Percentiles rank a stretch among this genome's conserved stretches.
Conservation (phyloP, 2,113 vertebrate genomes). For the Stomatorhinus ivindoensis region DNA sequence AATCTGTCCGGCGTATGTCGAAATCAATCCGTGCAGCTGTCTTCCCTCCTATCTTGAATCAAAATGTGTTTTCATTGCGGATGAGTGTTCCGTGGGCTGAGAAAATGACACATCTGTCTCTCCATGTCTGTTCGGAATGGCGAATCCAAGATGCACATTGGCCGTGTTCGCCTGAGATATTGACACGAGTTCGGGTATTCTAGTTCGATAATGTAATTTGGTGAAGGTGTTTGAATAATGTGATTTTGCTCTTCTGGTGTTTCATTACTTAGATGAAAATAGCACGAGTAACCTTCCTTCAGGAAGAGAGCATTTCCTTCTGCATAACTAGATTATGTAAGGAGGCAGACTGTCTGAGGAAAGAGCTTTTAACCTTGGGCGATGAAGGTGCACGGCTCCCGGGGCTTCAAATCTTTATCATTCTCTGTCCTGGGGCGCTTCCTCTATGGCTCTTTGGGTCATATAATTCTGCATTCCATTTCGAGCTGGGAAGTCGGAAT, state of each 20-base stretch:
- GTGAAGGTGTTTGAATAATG: slow-evolving; percentile 8
- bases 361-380: slow-evolving; percentile 20
- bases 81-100: background rate
- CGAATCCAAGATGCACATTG: background rate
- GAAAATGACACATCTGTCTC: background rate
- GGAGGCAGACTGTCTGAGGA: slow-evolving; percentile 12
- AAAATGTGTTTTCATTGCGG: background rate
- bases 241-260: slow-evolving; percentile 1
- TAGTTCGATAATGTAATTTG: slow-evolving; percentile 11
- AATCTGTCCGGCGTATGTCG: background rate
- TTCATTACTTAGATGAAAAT: slow-evolving; percentile 5
- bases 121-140: background rate
- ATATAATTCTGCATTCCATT: background rate
- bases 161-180: background rate
- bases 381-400: background rate
- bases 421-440: background rate
- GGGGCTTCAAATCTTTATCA: slow-evolving; percentile 9
- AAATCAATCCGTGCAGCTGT: background rate
- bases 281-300: background rate
- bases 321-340: slow-evolving; percentile 20
- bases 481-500: background rate
- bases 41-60: background rate
- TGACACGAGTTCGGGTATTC: background rate
- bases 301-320: background rate
- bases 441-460: background rate